Evolutionary conservation across 1,140 invertebrate species (phyloP).

Genomic region (Acarapis woodi): DNA sequence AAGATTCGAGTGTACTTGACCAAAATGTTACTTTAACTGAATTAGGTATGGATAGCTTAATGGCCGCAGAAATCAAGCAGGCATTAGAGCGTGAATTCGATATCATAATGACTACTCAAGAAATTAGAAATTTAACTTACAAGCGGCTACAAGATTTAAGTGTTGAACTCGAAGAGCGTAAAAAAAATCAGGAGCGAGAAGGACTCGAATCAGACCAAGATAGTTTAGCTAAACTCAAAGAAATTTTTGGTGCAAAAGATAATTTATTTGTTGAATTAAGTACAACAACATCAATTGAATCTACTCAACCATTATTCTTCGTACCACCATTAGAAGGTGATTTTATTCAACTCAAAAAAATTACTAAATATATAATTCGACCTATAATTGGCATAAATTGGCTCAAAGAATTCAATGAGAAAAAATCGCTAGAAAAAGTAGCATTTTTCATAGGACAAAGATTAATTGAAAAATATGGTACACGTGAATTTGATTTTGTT

Average conservation of each 20-base stretch:
- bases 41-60: slow-evolving; percentile 80
- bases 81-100: slow-evolving; percentile 10
- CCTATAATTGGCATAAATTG: slow-evolving; percentile 73
- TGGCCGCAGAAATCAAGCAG: slow-evolving; percentile 77
- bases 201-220: no score
- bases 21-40: slow-evolving; percentile 44
- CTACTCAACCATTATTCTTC: slow-evolving; percentile 36
- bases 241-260: slow-evolving; percentile 16
- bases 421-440: background rate
- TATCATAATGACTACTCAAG: slow-evolving; percentile 8
- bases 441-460: no score
- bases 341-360: slow-evolving; percentile 28
- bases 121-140: slow-evolving; percentile 10
- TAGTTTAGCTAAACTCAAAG: background rate
- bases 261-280: slow-evolving; percentile 22
- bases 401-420: slow-evolving; percentile 5
- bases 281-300: slow-evolving; percentile 14
- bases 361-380: slow-evolving; percentile 34
- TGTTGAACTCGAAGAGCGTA: no score
- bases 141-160: slow-evolving; percentile 4
- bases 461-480: background rate
- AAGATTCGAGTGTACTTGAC: slow-evolving; percentile 54
- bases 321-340: slow-evolving; percentile 78
- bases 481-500: slow-evolving; percentile 32
- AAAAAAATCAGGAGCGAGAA: no score